Base-by-base conservation (phyloP, 1,140 invertebrate genomes). In the Akabosia matsudoensis region DNA sequence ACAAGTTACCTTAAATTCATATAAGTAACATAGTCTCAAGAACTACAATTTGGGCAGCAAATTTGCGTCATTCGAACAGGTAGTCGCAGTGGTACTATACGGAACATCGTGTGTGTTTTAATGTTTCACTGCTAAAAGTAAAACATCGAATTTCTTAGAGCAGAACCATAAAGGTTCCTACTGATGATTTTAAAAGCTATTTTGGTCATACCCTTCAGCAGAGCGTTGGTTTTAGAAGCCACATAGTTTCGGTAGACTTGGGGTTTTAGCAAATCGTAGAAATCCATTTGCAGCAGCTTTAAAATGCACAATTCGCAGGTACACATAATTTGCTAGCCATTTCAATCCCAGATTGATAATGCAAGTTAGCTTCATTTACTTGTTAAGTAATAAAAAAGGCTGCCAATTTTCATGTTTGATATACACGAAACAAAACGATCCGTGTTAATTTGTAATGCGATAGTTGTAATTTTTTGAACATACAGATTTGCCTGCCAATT, bases 161-260 rank as follows among this genome's bases (percentile, higher is more conserved):
- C 61, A 67, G 61, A 67, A 67, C 61, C 10, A 30, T 7, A 67
- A 45, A n/a, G n/a, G n/a, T n/a, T n/a, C n/a, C n/a, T n/a, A n/a
- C n/a, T n/a, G n/a, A n/a, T n/a, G n/a, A n/a, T n/a, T n/a, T n/a
- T n/a, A n/a, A n/a, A n/a, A n/a, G n/a, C n/a, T n/a, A n/a, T n/a
- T n/a, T n/a, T n/a, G n/a, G n/a, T n/a, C n/a, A n/a, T n/a, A n/a
- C n/a, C n/a, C n/a, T n/a, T n/a, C n/a, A n/a, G n/a, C n/a, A n/a
- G n/a, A n/a, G n/a, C n/a, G n/a, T n/a, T n/a, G n/a, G n/a, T n/a
- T n/a, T n/a, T n/a, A n/a, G n/a, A n/a, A n/a, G n/a, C n/a, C n/a
- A n/a, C n/a, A n/a, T n/a, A n/a, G n/a, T n/a, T n/a, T n/a, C n/a
- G n/a, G n/a, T n/a, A n/a, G n/a, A n/a, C n/a, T n/a, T n/a, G n/a